phyloP scores from a whole-genome alignment of 2,888 invertebrate species.

The Amitus sp. region DNA sequence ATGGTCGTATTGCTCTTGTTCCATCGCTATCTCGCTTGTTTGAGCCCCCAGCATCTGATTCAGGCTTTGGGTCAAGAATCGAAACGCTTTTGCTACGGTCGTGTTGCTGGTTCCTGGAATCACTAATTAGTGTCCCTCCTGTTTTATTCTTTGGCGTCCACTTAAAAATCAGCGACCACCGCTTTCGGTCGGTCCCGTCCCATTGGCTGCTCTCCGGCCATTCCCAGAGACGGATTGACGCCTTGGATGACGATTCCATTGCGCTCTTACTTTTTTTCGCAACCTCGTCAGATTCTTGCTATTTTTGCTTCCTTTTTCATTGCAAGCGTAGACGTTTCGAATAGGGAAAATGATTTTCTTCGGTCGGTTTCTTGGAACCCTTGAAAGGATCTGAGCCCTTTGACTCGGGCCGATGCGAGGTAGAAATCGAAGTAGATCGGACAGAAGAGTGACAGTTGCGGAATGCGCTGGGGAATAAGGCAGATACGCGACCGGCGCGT shows the following conservation, averaged over 20 bases:
- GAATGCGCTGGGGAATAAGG: slow-evolving; percentile 23
- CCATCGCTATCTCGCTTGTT: slow-evolving; percentile 2
- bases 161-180: slow-evolving; percentile 55
- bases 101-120: slow-evolving; percentile 64
- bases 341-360: no score
- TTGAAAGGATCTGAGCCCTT: slow-evolving; percentile 8
- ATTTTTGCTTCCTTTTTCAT: no score
- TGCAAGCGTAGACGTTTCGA: no score
- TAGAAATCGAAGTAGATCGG: slow-evolving; percentile 22
- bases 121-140: slow-evolving; percentile 65
- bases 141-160: slow-evolving; percentile 57
- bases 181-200: slow-evolving; percentile 15
- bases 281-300: no score
- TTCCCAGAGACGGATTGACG: slow-evolving; percentile 54
- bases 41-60: slow-evolving; percentile 7
- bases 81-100: slow-evolving; percentile 48
- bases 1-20: slow-evolving; percentile 13
- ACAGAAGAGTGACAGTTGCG: slow-evolving; percentile 19
- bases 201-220: slow-evolving; percentile 25
- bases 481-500: slow-evolving; percentile 29
- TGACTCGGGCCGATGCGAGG: slow-evolving; percentile 12
- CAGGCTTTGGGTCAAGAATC: slow-evolving; percentile 32
- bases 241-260: slow-evolving; percentile 53
- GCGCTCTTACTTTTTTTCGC: neutral
- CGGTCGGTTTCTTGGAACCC: neutral